A percentile compares a stretch with the other conserved stretches of the same genome.
Evolutionary conservation across 2,113 vertebrate species (phyloP).

Genomic region (Coreoperca whiteheadi): DNA sequence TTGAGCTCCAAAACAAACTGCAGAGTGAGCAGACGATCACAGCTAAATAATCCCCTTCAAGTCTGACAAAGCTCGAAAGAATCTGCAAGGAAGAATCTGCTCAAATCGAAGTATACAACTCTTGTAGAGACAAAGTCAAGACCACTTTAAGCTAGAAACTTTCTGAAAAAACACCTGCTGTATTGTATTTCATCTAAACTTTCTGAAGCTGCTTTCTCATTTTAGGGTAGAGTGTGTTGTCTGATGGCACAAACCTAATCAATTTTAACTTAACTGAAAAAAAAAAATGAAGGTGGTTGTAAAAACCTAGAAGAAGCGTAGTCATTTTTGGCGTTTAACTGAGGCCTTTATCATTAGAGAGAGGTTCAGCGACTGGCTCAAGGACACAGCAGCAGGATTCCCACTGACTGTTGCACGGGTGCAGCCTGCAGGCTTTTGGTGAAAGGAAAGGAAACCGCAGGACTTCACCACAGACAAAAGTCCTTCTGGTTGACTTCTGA

Average conservation of each 20-base stretch:
- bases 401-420: background rate
- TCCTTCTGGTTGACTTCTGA: background rate
- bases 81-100: background rate
- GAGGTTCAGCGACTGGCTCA: slow-evolving; percentile 22
- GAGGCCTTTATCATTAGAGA: background rate
- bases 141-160: background rate
- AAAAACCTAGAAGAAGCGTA: background rate
- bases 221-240: background rate
- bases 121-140: background rate
- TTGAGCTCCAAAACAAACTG: slow-evolving; percentile 35
- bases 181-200: background rate
- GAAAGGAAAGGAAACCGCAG: background rate
- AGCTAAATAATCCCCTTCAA: background rate
- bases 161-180: background rate
- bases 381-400: slow-evolving; percentile 18
- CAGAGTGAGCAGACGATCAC: background rate
- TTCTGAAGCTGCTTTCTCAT: background rate
- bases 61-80: background rate
- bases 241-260: background rate
- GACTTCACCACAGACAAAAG: background rate
- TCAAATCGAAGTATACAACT: background rate
- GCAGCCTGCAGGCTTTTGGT: background rate
- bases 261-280: background rate
- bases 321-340: background rate
- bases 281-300: background rate